A percentile compares a stretch with the other conserved stretches of the same genome.
These are phyloP conservation scores for Trogon melanurus DNA, from an alignment of 2,113 vertebrate genomes.

Conservation along the genomic window DNA sequence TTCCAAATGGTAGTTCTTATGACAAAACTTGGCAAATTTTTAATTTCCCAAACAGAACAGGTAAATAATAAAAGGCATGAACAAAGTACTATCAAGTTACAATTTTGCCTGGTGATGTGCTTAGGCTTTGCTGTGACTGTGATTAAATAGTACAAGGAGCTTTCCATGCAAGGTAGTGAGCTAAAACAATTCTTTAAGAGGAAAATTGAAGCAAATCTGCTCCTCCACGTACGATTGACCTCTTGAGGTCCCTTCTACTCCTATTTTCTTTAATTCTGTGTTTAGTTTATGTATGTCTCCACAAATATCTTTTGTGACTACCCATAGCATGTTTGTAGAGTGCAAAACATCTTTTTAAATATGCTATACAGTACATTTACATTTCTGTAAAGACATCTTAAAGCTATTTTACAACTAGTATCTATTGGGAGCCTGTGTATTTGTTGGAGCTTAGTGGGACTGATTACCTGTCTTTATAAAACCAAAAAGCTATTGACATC, in stretches of 20 bases:
- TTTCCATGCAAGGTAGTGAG: constrained; percentile 15
- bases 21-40: neutral
- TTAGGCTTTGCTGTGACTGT: neutral
- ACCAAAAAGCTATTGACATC: neutral
- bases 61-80: neutral
- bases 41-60: neutral
- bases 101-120: neutral
- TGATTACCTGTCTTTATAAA: neutral
- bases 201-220: neutral
- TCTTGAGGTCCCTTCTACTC: neutral
- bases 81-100: neutral
- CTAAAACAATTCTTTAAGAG: neutral
- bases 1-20: neutral
- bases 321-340: neutral
- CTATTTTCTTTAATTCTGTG: neutral
- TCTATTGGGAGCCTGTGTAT: neutral
- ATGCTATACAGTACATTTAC: constrained; percentile 36
- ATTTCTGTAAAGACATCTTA: constrained; percentile 31
- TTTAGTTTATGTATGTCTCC: neutral
- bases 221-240: neutral
- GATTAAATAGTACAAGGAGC: constrained; percentile 23
- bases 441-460: constrained; percentile 31
- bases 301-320: neutral
- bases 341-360: constrained; percentile 34
- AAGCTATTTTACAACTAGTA: constrained; percentile 51